phyloP scores from a whole-genome alignment of 2,113 vertebrate genomes.

The Ginglymostoma cirratum region DNA sequence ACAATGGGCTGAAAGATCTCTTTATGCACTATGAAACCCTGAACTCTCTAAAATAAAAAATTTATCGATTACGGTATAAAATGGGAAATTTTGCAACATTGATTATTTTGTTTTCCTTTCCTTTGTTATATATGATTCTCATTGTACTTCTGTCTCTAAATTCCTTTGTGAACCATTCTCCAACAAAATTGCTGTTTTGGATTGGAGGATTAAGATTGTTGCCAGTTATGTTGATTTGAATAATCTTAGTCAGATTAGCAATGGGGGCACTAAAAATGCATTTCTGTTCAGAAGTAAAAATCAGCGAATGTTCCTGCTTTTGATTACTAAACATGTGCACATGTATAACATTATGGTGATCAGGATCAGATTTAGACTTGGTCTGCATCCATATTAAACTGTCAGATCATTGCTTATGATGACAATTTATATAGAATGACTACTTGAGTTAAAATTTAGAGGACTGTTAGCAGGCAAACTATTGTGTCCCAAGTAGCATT shows the following conservation, averaged over 20 bases:
- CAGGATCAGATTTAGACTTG: neutral
- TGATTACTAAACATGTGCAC: neutral
- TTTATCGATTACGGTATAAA: no score
- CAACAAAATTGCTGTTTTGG: neutral
- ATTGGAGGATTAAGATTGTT: neutral
- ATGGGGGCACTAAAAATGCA: neutral
- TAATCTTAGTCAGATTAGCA: neutral
- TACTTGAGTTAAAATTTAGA: neutral
- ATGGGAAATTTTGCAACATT: no score
- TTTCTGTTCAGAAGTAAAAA: neutral
- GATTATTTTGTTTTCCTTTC: no score
- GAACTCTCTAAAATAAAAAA: no score
- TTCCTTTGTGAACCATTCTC: neutral
- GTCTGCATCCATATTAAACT: neutral
- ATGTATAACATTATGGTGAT: neutral
- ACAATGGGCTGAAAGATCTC: no score
- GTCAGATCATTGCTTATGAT: neutral
- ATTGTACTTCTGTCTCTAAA: no score
- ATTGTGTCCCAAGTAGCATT: neutral
- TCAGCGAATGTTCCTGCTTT: neutral
- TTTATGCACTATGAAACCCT: no score
- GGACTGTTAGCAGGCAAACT: neutral
- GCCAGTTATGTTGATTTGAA: neutral
- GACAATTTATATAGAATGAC: neutral
- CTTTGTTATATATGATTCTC: no score